Conservation (phyloP, 35 echinoderm and acorn worm genomes). For the Heliocidaris tuberculata region DNA sequence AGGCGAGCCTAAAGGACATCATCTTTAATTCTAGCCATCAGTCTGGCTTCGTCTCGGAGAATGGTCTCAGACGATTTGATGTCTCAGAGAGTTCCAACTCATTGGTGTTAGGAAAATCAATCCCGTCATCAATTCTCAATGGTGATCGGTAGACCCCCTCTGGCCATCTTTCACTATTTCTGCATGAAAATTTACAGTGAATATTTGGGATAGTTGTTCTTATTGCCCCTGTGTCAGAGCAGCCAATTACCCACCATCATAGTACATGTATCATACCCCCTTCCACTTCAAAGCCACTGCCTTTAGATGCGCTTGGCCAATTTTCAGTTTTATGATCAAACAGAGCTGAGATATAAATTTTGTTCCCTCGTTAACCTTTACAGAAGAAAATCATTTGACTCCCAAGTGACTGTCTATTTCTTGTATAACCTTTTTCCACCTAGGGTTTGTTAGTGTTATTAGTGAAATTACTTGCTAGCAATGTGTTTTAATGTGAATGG, state of each 20-base stretch:
- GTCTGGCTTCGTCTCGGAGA: background rate
- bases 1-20: background rate
- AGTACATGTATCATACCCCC: background rate
- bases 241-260: background rate
- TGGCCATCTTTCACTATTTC: background rate
- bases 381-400: background rate
- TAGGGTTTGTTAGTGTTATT: background rate
- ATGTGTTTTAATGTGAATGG: background rate
- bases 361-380: background rate
- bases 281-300: background rate
- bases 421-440: background rate
- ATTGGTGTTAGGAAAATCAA: slow-evolving; percentile 12
- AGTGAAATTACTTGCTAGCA: background rate
- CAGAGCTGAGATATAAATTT: background rate
- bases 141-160: background rate
- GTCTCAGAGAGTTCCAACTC: background rate
- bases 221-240: background rate
- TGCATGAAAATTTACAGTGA: background rate
- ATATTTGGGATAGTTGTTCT: background rate
- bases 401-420: background rate
- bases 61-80: background rate
- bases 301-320: background rate
- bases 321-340: slow-evolving; percentile 19
- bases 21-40: slow-evolving; percentile 4
- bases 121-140: background rate